Percentiles rank a stretch among this genome's conserved stretches.
These are phyloP conservation scores for Metopolophium dirhodum DNA, from an alignment of 1,140 invertebrate genomes.

Conservation along the genomic window DNA sequence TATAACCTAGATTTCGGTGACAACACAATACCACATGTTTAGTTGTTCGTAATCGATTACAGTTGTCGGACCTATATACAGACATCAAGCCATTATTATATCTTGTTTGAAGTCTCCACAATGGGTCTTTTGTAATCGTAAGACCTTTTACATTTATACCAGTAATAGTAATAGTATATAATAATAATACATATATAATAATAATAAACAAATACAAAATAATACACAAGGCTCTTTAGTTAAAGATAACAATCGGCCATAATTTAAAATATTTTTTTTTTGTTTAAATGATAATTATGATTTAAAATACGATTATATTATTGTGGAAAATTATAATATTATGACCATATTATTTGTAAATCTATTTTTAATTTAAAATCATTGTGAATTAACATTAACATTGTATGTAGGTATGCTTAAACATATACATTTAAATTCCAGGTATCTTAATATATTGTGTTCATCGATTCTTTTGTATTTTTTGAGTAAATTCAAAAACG, in stretches of 20 bases:
- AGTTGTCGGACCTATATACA: neutral
- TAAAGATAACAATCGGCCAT: neutral
- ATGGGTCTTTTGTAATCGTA: neutral
- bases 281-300: neutral
- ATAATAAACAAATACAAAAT: no score
- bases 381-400: neutral
- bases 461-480: neutral
- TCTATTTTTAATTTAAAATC: neutral
- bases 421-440: neutral
- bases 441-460: neutral
- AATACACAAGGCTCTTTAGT: neutral
- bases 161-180: neutral
- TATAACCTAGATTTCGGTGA: neutral
- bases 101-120: neutral
- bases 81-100: neutral
- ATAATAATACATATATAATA: neutral
- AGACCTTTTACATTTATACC: neutral
- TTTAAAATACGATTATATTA: neutral
- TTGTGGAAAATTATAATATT: neutral
- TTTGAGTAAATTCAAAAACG: no score
- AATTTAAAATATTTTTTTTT: neutral
- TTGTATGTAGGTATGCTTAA: neutral
- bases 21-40: neutral
- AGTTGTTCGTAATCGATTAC: neutral
- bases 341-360: neutral